A percentile compares a stretch with the other conserved stretches of the same genome.
phyloP scores from a whole-genome alignment of 92 coral and sea anemone species.

The Paragorgia papillata region DNA sequence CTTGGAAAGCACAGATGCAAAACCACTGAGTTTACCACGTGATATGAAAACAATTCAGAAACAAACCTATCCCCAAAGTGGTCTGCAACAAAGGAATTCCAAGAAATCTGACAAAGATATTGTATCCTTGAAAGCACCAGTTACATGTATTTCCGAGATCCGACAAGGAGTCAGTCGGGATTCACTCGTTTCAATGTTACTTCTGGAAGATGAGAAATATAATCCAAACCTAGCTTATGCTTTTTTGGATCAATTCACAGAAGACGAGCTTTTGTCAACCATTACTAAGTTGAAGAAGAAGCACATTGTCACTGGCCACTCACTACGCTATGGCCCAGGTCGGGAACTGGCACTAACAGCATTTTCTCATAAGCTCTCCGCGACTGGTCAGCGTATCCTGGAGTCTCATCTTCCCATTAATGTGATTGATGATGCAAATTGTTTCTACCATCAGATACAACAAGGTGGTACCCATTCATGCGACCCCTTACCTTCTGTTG shows the following conservation, averaged over 20 bases:
- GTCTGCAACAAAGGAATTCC: slow-evolving; percentile 47
- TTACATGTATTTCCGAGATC: slow-evolving; percentile 48
- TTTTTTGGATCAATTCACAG: slow-evolving; percentile 30
- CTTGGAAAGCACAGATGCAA: slow-evolving; percentile 36
- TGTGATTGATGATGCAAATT: not conserved
- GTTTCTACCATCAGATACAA: slow-evolving; percentile 3
- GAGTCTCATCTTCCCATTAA: slow-evolving; percentile 7
- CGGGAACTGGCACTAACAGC: slow-evolving; percentile 13
- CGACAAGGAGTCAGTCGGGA: slow-evolving; percentile 61
- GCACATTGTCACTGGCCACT: not conserved
- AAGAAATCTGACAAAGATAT: slow-evolving; percentile 42
- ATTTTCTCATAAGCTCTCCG: slow-evolving; percentile 23
- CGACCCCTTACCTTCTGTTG: not conserved
- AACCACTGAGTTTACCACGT: not conserved
- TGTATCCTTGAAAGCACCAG: slow-evolving; percentile 41
- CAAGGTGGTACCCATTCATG: not conserved
- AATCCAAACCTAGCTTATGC: slow-evolving; percentile 20
- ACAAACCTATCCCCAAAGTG: slow-evolving; percentile 57
- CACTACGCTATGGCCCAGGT: slow-evolving; percentile 10
- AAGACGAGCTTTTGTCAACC: slow-evolving; percentile 10
- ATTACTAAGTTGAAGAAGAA: slow-evolving; percentile 8
- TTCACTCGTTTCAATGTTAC: slow-evolving; percentile 42
- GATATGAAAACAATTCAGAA: slow-evolving; percentile 69
- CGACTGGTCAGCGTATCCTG: slow-evolving; percentile 10
- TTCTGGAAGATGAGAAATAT: slow-evolving; percentile 6